Evolutionary conservation across 2,113 vertebrate genomes (phyloP), one percentile per base, ranked within the genome.

Genomic region (Natator depressus): DNA sequence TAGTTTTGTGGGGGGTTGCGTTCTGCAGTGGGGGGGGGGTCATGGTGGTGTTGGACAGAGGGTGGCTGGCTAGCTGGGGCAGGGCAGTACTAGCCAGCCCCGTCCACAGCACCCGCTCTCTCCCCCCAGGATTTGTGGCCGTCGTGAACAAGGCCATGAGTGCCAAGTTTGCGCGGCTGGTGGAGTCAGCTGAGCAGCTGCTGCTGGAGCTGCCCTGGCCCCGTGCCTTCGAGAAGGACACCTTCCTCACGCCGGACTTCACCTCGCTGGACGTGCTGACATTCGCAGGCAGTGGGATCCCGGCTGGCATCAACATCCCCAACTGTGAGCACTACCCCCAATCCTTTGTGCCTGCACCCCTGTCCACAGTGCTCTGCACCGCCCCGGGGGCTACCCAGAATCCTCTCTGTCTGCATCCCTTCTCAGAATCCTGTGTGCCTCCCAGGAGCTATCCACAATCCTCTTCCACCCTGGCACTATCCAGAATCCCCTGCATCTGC

Each of bases 91-190:
- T 29, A 38, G 53, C 87, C 8, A 17, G 65, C 80, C 54, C 31
- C 27, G 25, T 51, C 10, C 38, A 6, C 24, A 19, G 72, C n/a
- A 25, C 9, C 16, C 16, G 12, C 11, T 50, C 35, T 25, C 17
- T 47, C 25, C 13, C 25, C 11, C 2, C 80, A 99, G 99, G 99
- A 84, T 99, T 99, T 6, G 99, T 99, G 90, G 99, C 99, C 0
- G 98, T 99, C 49, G 99, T 99, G 86, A 99, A 99, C 97, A 99
- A 99, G 94, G 98, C 98, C 22, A 99, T 99, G 99, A 99, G 99
- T 6, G 99, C 99, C 69, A 99, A 99, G 69, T 99, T 99, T 13
- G 96, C 98, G 57, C 98, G 98, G 55, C 98, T 99, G 86, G 99
- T 99, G 90, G 98, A 97, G 4, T 99, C 98, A 1, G 99, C 99